These are phyloP conservation scores for Sphenopsis melanotis DNA, from an alignment of 2,797 vertebrate genomes.

Conservation along the genomic window DNA sequence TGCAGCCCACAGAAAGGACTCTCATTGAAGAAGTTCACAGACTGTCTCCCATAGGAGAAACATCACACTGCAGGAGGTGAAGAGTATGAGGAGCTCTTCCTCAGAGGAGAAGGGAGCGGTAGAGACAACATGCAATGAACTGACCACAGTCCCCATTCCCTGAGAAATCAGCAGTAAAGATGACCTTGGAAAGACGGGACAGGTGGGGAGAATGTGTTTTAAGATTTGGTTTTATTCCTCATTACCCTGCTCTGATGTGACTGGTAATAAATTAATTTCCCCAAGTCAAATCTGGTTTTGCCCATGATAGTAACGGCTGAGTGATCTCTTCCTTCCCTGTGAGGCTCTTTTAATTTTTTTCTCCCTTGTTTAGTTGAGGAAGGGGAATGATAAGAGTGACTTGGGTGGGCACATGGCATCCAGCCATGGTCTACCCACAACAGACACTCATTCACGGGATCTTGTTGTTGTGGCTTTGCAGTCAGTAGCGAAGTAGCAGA, in stretches of 20 bases:
- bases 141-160: not conserved
- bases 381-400: not conserved
- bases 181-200: not conserved
- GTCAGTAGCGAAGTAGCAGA: not conserved
- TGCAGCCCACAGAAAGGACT: not conserved
- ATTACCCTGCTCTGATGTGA: not conserved
- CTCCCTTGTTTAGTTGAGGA: not conserved
- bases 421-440: not conserved
- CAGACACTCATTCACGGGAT: not conserved
- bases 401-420: not conserved
- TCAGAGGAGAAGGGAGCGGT: not conserved
- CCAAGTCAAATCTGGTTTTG: not conserved
- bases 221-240: not conserved
- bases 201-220: not conserved
- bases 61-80: not conserved
- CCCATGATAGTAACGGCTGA: not conserved
- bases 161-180: not conserved
- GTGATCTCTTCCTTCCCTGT: not conserved
- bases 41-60: not conserved
- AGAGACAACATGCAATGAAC: not conserved
- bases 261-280: not conserved
- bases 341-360: not conserved
- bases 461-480: not conserved
- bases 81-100: not conserved
- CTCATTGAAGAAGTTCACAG: fast-evolving